Conservation (phyloP, 2,888 invertebrate genomes). For the Zonitis immaculata region DNA sequence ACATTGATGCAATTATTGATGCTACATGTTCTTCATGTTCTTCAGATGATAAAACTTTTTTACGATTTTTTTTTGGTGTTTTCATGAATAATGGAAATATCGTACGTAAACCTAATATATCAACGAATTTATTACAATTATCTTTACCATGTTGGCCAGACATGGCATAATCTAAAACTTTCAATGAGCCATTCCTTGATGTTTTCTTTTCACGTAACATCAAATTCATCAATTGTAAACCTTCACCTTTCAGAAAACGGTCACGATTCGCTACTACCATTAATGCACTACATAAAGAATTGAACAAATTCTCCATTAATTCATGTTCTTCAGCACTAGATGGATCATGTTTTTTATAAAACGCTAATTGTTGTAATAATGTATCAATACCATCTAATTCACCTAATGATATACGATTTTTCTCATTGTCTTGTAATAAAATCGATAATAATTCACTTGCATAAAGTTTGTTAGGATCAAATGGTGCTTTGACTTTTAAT, state of each 20-base stretch:
- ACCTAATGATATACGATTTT: constrained; percentile 77
- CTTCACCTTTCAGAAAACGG: constrained; percentile 92
- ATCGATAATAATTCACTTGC: constrained; percentile 95
- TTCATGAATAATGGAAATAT: constrained; percentile 99
- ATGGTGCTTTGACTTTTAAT: constrained; percentile 80
- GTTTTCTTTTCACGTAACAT: constrained; percentile 98
- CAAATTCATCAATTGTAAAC: constrained; percentile 97
- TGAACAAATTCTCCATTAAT: constrained; percentile 98
- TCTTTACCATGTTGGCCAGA: constrained; percentile 89
- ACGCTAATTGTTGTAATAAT: constrained; percentile 88
- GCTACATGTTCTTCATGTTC: constrained; percentile 95
- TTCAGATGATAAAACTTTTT: constrained; percentile 71
- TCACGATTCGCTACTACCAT: constrained; percentile 86
- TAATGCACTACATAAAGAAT: constrained; percentile 89
- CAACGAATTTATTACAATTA: constrained; percentile 97
- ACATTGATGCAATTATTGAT: constrained; percentile 88
- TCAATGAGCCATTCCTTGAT: constrained; percentile 92
- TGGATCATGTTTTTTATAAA: constrained; percentile 93
- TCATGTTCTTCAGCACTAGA: constrained; percentile 89
- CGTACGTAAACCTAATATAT: constrained; percentile 91
- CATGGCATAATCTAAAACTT: constrained; percentile 97
- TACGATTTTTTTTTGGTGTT: constrained; percentile 83
- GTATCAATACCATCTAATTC: constrained; percentile 95
- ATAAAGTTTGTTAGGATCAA: constrained; percentile 93
- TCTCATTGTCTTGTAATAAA: constrained; percentile 83